Percentiles rank a stretch among this genome's conserved stretches.
These are phyloP conservation scores for Hydrochoerus hydrochaeris DNA, from an alignment of 2,113 vertebrate genomes.

Conservation along the genomic window DNA sequence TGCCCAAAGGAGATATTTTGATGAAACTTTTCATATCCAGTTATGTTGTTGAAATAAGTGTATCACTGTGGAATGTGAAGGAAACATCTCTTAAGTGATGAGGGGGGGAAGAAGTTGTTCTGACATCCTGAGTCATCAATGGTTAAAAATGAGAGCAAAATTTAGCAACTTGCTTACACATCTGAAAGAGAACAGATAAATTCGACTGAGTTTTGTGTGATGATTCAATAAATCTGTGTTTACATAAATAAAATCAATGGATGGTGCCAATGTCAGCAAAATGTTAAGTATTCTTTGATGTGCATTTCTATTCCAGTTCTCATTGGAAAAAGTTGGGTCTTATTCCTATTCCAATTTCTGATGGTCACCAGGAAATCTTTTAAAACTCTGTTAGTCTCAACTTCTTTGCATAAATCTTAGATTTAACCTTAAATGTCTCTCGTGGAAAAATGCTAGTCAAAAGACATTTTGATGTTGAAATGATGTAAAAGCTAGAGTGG, in stretches of 20 bases:
- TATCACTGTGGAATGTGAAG: not conserved
- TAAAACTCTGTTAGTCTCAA: constrained; percentile 63
- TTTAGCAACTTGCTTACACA: not conserved
- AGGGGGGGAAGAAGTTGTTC: not conserved
- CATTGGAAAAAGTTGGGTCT: constrained; percentile 21
- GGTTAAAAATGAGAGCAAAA: not conserved
- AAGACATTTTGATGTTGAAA: constrained; percentile 60
- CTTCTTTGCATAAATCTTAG: constrained; percentile 63
- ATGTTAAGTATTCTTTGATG: constrained; percentile 38
- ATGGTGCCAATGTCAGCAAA: constrained; percentile 57
- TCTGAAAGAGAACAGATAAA: not conserved
- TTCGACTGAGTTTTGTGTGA: constrained; percentile 17
- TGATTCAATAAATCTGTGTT: constrained; percentile 53
- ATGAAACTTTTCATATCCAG: not conserved
- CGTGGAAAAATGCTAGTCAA: constrained; percentile 40
- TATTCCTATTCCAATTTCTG: constrained; percentile 4
- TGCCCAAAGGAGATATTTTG: not conserved
- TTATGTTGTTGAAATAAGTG: not conserved
- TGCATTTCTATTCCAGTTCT: constrained; percentile 19
- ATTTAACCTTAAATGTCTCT: constrained; percentile 60
- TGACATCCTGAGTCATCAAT: not conserved
- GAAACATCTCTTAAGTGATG: not conserved
- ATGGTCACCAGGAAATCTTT: constrained; percentile 22
- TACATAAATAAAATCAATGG: constrained; percentile 52
- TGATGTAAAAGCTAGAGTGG: constrained; percentile 33